These are phyloP conservation scores for Molorchus minor DNA, from an alignment of 2,888 invertebrate genomes.

Conservation along the genomic window DNA sequence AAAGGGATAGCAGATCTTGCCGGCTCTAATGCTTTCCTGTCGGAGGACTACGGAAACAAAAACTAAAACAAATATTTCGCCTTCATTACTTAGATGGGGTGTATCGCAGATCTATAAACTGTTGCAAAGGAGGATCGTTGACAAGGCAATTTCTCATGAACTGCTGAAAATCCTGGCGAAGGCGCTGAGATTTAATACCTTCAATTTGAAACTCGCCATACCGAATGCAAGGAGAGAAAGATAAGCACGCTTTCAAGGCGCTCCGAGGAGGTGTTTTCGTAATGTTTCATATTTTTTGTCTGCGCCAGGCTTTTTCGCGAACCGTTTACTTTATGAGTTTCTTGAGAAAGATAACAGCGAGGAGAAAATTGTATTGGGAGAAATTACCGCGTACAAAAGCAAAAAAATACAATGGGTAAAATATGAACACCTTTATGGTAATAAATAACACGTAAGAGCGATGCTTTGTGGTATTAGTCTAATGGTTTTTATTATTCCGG, in stretches of 20 bases:
- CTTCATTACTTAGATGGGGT: conserved; percentile 19
- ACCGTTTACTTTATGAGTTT: conserved; percentile 29
- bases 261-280: conserved; percentile 39
- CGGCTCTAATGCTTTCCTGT: not conserved
- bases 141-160: conserved; percentile 52
- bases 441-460: conserved; percentile 26
- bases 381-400: conserved; percentile 22
- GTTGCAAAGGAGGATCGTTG: conserved; percentile 40
- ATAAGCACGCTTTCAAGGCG: conserved; percentile 46
- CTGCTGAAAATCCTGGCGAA: conserved; percentile 48
- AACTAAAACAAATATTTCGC: conserved; percentile 16
- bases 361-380: conserved; percentile 18
- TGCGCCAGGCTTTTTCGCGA: not conserved
- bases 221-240: conserved; percentile 39
- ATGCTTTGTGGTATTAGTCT: too few relatives aligned
- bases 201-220: conserved; percentile 49
- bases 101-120: conserved; percentile 19
- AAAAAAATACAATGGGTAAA: conserved; percentile 30
- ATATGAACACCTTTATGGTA: conserved; percentile 30
- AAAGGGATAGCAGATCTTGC: too few relatives aligned
- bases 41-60: not conserved
- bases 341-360: conserved; percentile 9
- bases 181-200: conserved; percentile 51
- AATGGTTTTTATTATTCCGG: too few relatives aligned
- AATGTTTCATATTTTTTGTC: conserved; percentile 48